phyloP scores from a whole-genome alignment of 2,797 vertebrate genomes.

The Eulemur mongoz region DNA sequence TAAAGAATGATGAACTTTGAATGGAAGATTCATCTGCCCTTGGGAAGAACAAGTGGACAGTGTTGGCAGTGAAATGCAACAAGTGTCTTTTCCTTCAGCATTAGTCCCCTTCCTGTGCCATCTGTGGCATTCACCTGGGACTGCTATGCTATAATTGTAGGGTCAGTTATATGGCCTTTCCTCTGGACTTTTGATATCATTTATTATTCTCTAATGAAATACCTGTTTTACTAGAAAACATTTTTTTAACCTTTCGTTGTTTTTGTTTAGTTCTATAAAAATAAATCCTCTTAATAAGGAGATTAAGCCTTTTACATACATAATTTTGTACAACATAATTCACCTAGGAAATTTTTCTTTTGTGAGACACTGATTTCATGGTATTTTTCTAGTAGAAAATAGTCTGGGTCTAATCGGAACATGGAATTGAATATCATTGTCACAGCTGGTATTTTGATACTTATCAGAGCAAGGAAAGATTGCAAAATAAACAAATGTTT shows the following conservation, averaged over 20 bases:
- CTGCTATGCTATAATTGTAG: background rate
- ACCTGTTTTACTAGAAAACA: background rate
- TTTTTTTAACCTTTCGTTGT: background rate
- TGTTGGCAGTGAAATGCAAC: background rate
- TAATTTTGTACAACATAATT: slow-evolving; percentile 5
- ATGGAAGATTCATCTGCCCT: background rate
- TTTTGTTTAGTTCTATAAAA: slow-evolving; percentile 49
- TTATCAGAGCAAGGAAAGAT: background rate
- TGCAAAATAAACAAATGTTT: background rate
- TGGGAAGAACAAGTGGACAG: background rate
- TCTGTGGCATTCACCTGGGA: background rate
- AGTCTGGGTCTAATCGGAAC: background rate
- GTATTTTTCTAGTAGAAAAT: background rate
- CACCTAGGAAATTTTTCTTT: background rate
- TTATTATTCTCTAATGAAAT: slow-evolving; percentile 15
- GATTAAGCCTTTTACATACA: background rate
- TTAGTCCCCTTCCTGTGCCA: background rate
- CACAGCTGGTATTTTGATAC: background rate
- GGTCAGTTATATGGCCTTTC: background rate
- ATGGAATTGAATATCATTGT: background rate
- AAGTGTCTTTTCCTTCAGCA: background rate
- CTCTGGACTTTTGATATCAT: background rate
- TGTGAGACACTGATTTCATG: background rate
- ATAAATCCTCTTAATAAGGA: background rate
- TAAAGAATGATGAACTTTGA: background rate